phyloP scores from a whole-genome alignment of 1,140 invertebrate genomes.

The Drosophila eugracilis region DNA sequence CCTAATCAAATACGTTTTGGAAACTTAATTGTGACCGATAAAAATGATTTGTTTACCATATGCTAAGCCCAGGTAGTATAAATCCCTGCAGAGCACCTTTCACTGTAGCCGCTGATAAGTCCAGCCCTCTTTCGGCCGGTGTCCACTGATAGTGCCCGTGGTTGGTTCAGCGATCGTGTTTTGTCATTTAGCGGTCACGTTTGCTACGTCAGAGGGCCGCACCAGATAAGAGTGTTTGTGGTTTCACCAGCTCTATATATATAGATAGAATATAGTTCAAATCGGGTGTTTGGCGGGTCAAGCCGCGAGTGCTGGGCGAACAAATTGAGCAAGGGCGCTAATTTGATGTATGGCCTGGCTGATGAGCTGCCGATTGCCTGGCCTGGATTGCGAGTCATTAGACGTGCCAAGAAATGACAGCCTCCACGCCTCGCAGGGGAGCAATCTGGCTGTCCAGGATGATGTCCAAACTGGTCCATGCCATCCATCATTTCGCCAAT shows the following conservation, averaged over 20 bases:
- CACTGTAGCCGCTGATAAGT: slow-evolving; percentile 32
- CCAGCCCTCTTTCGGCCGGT: slow-evolving; percentile 4
- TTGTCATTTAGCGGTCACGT: slow-evolving; percentile 66
- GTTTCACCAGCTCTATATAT: too few relatives aligned
- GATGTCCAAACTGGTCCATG: slow-evolving; percentile 51
- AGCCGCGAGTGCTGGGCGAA: slow-evolving; percentile 18
- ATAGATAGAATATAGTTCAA: background rate
- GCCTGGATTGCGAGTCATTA: slow-evolving; percentile 26
- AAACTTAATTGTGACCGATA: slow-evolving; percentile 8
- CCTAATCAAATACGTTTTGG: slow-evolving; percentile 10
- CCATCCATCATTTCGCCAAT: slow-evolving; percentile 60
- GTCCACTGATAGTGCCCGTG: slow-evolving; percentile 33
- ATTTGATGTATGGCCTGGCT: slow-evolving; percentile 61
- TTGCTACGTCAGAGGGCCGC: slow-evolving; percentile 31
- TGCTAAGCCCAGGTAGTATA: background rate
- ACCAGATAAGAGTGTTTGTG: slow-evolving; percentile 35
- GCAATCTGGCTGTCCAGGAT: slow-evolving; percentile 50
- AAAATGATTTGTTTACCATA: background rate
- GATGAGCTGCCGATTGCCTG: slow-evolving; percentile 18
- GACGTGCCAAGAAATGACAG: slow-evolving; percentile 15
- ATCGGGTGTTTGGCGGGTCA: slow-evolving; percentile 26
- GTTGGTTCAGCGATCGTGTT: slow-evolving; percentile 24
- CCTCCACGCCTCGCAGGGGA: slow-evolving; percentile 8
- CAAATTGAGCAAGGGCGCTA: slow-evolving; percentile 57
- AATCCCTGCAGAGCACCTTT: slow-evolving; percentile 23